These are phyloP conservation scores for Podiceps cristatus DNA, from an alignment of 2,113 vertebrate species.

Conservation along the genomic window DNA sequence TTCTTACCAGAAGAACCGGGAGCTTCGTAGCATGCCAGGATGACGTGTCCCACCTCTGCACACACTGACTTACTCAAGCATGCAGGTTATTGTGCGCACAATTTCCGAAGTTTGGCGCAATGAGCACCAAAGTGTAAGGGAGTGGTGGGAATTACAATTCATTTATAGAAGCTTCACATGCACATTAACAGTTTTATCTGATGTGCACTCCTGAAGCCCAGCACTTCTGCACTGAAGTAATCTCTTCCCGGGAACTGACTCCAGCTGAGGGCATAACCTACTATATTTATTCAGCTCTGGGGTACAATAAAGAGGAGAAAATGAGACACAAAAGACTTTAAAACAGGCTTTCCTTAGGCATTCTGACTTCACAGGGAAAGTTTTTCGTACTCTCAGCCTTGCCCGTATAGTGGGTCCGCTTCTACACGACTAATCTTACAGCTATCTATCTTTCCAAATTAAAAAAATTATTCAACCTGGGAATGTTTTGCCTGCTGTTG, in stretches of 20 bases:
- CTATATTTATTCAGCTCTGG: not conserved
- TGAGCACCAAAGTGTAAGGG: not conserved
- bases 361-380: not conserved
- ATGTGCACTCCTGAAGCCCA: not conserved
- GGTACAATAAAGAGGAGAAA: constrained; percentile 16
- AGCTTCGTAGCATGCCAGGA: not conserved
- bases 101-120: not conserved
- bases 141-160: not conserved
- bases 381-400: not conserved
- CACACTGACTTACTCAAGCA: not conserved
- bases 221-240: not conserved
- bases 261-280: not conserved
- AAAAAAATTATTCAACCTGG: not conserved
- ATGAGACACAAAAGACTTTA: not conserved
- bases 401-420: not conserved
- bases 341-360: not conserved
- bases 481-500: not conserved
- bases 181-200: not conserved
- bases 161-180: not conserved
- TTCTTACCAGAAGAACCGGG: not conserved
- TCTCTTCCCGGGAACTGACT: not conserved
- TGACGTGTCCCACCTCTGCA: not conserved
- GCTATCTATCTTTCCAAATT: not conserved
- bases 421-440: not conserved
- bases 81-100: not conserved